phyloP scores from a whole-genome alignment of 2,888 invertebrate species.

The Elegia similella region DNA sequence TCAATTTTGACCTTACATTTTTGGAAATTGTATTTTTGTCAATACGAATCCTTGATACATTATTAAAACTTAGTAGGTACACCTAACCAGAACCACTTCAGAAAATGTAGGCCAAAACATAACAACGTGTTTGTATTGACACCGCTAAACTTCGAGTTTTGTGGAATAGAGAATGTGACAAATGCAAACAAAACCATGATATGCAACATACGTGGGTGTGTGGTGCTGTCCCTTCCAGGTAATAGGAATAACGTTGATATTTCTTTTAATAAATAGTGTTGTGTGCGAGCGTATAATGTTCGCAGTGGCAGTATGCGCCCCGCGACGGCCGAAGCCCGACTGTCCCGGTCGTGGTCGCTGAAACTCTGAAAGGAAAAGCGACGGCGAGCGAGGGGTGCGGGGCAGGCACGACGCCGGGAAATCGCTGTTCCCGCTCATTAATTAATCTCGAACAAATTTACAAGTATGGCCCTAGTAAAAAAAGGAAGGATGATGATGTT shows the following conservation, averaged over 20 bases:
- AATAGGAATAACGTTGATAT: slow-evolving; percentile 47
- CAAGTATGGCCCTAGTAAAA: no score
- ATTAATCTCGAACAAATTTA: slow-evolving; percentile 18
- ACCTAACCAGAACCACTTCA: slow-evolving; percentile 30
- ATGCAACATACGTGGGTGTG: slow-evolving; percentile 54
- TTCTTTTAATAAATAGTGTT: slow-evolving; percentile 64
- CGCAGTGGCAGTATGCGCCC: slow-evolving; percentile 45
- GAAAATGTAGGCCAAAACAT: slow-evolving; percentile 46
- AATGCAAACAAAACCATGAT: slow-evolving; percentile 25
- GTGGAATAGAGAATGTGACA: slow-evolving; percentile 30
- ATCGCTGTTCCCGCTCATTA: slow-evolving; percentile 41
- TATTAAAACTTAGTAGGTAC: slow-evolving; percentile 34
- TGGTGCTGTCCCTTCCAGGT: slow-evolving; percentile 52
- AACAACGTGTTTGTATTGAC: slow-evolving; percentile 40
- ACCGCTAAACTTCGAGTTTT: slow-evolving; percentile 26
- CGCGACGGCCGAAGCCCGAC: slow-evolving; percentile 68
- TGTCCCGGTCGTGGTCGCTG: slow-evolving; percentile 39
- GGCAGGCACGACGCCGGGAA: slow-evolving; percentile 40
- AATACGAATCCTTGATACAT: slow-evolving; percentile 21
- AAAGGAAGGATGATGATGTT: no score
- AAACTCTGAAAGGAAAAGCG: slow-evolving; percentile 43
- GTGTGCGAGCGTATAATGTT: slow-evolving; percentile 36
- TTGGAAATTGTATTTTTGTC: slow-evolving; percentile 2
- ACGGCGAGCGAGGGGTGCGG: slow-evolving; percentile 36
- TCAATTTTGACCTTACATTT: neutral